A percentile compares a stretch with the other conserved stretches of the same genome.
phyloP scores from a whole-genome alignment of 2,113 vertebrate genomes.

The Lophura nycthemera region DNA sequence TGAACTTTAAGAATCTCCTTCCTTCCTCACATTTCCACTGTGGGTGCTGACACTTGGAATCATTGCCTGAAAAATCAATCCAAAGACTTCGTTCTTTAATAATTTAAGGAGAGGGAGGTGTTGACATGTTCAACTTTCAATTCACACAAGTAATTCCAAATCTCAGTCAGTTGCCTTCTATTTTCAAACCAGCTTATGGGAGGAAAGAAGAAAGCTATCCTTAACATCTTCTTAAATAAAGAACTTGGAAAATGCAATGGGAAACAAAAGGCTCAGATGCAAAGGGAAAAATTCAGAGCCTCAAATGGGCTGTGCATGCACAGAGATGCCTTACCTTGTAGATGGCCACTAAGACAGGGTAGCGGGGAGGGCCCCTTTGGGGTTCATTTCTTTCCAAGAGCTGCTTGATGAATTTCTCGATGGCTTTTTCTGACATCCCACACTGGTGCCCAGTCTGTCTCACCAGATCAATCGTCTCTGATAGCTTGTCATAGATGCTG shows the following conservation, averaged over 20 bases:
- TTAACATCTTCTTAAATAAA: neutral
- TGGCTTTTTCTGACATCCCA: conserved; percentile 95
- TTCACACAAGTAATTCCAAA: neutral
- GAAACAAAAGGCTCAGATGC: neutral
- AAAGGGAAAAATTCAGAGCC: neutral
- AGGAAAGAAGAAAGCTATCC: neutral
- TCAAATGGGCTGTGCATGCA: neutral
- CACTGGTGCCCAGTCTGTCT: conserved; percentile 94
- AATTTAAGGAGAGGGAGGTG: neutral
- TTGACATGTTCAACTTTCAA: neutral
- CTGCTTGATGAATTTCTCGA: conserved; percentile 94
- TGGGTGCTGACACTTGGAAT: neutral
- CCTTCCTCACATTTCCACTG: neutral
- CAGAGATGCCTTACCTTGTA: conserved; percentile 82
- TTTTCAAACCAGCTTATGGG: neutral
- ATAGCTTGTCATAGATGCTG: conserved; percentile 96
- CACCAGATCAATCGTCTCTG: conserved; percentile 92
- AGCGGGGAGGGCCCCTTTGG: conserved; percentile 84
- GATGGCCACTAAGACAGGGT: conserved; percentile 83
- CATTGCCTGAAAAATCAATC: neutral
- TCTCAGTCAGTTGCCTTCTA: neutral
- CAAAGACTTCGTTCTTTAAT: neutral
- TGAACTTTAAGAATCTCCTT: neutral
- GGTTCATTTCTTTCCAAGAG: conserved; percentile 95
- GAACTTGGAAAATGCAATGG: neutral